Base-by-base conservation (phyloP, 2,797 vertebrate species). In the Amniataba percoides region DNA sequence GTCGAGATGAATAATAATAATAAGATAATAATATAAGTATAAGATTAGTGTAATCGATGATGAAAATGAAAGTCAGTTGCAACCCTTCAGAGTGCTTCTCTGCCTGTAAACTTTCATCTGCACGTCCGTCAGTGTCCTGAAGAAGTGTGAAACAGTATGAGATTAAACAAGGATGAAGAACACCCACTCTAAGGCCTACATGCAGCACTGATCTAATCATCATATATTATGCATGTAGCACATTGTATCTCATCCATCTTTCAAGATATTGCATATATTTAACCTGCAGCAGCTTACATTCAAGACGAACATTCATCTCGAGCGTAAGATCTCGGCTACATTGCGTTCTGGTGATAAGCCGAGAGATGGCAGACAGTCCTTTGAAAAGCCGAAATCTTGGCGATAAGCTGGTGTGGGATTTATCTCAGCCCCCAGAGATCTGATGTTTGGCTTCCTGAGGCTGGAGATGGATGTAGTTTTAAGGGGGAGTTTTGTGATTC, bases 341-440 rank as follows among this genome's bases (percentile, higher is more conserved):
- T 36, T 61, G 61, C 31, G 6, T 78, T n/a, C 52, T 14, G 46
- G 51, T 63, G 66, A 89, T 84, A 73, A 87, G 67, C 74, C 5
- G n/a, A 45, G 56, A 76, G 71, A 83, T 75, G 79, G 78, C 61
- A 75, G 81, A 74, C 65, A 13, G 68, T 48, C n/a, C 42, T 71
- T 43, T 85, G 80, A 86, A 67, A 84, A 70, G 62, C 70, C 8
- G 19, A 64, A 70, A 71, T 81, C 74, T 61, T 71, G 49, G n/a
- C 25, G 62, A 88, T 78, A 58, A 78, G 48, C 83, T 86, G 71
- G 23, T 46, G 60, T 68, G 65, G 73, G 78, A 76, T 86, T 88
- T 79, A 81, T 85, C 70, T 74, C 64, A 14, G 51, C 74, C 78
- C 73, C 64, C 25, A 66, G 55, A 81, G 66, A 83, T 46, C 46